Conservation (phyloP, 2,888 invertebrate genomes). For the Lepidochitona cinerea region DNA sequence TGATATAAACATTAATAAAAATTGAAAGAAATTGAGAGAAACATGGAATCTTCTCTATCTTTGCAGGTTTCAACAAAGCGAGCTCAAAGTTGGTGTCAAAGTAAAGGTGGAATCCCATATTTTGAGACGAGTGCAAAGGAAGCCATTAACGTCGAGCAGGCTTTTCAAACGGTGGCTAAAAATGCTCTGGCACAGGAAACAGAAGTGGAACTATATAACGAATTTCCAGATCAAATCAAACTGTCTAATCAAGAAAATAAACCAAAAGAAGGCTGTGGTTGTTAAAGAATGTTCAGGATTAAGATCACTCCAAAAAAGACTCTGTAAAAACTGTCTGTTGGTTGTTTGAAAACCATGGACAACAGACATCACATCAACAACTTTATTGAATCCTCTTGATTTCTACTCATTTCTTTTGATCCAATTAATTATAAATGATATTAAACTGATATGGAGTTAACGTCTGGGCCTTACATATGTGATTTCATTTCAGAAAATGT, state of each 20-base stretch:
- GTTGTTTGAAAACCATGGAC: too few relatives aligned
- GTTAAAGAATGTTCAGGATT: constrained; percentile 49
- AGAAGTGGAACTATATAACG: constrained; percentile 95
- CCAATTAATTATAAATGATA: too few relatives aligned
- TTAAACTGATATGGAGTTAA: too few relatives aligned
- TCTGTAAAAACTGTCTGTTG: too few relatives aligned
- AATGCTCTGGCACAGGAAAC: constrained; percentile 88
- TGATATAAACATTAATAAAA: too few relatives aligned
- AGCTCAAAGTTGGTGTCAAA: constrained; percentile 98
- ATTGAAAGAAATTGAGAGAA: too few relatives aligned
- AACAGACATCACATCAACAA: too few relatives aligned
- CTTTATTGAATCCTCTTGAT: too few relatives aligned
- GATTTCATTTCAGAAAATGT: too few relatives aligned
- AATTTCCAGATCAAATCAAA: constrained; percentile 95
- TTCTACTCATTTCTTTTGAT: too few relatives aligned
- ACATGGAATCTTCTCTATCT: too few relatives aligned
- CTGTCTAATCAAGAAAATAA: constrained; percentile 61
- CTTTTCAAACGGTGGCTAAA: constrained; percentile 98
- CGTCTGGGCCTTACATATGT: too few relatives aligned
- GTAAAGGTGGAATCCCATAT: constrained; percentile 98
- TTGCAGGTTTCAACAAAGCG: constrained; percentile 70
- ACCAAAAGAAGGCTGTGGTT: constrained; percentile 55
- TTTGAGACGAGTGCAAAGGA: constrained; percentile 99
- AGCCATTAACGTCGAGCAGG: constrained; percentile 98
- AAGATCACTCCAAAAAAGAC: not conserved